Evolutionary conservation across 2,113 vertebrate species (phyloP).

Genomic region (Labeo rohita): DNA sequence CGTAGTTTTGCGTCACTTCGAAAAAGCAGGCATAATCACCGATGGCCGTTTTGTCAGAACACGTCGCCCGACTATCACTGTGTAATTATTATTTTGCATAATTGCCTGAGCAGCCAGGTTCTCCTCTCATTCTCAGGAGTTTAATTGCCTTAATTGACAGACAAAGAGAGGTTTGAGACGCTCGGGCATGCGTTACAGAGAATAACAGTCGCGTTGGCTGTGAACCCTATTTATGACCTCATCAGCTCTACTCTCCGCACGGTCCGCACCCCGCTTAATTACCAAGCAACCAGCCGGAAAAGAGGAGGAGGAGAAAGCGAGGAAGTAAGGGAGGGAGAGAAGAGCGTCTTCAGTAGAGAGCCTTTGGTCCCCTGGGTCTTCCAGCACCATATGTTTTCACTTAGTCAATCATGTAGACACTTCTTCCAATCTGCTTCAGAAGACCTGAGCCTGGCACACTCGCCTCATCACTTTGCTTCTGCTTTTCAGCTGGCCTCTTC

Average conservation of each 20-base stretch:
- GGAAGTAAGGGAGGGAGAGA: background rate
- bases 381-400: constrained; percentile 72
- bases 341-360: constrained; percentile 51
- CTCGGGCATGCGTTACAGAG: constrained; percentile 12
- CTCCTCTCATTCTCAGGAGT: constrained; percentile 24
- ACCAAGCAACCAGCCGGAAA: constrained; percentile 66
- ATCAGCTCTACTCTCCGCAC: constrained; percentile 49
- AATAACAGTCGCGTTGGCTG: constrained; percentile 25
- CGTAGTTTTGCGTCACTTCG: background rate
- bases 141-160: constrained; percentile 54
- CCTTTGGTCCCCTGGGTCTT: constrained; percentile 58
- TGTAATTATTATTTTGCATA: constrained; percentile 55
- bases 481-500: constrained; percentile 58
- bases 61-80: constrained; percentile 22
- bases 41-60: constrained; percentile 16
- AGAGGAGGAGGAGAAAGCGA: constrained; percentile 14
- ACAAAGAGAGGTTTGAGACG: constrained; percentile 18
- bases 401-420: constrained; percentile 73
- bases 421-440: constrained; percentile 65
- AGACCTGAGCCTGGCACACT: constrained; percentile 48
- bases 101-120: constrained; percentile 46
- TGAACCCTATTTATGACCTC: constrained; percentile 60
- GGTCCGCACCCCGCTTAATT: constrained; percentile 65
- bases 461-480: constrained; percentile 56
- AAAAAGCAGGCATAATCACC: constrained; percentile 4